Evolutionary conservation across 2,113 vertebrate genomes (phyloP), one percentile per base, ranked within the genome.

Genomic region (Pelmatolapia mariae): DNA sequence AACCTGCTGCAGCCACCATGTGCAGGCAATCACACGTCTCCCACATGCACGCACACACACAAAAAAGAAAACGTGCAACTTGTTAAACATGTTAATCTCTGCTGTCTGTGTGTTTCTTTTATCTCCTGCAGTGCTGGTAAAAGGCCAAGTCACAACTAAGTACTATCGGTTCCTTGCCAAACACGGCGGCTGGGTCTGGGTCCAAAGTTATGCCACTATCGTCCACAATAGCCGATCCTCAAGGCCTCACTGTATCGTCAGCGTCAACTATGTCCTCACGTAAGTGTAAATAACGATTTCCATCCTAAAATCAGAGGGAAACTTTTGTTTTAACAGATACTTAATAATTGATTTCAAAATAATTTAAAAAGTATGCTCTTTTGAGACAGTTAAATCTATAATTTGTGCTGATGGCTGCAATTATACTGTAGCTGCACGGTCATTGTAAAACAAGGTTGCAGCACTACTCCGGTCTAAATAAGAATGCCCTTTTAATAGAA

Each of bases 221-320:
- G 98, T 99, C 56, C 98, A 99, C 97, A 99, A 99, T 96, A 99
- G 98, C 95, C 97, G 98, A 56, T 99, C 98, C 2, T 99, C 98
- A 10, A 96, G 98, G 87, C 98, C 98, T 0, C 98, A 99, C 94
- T 99, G 98, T 87, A 99, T 99, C 31, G 98, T 99, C 97, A 99
- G 98, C 76, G 98, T 99, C 91, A 99, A 99, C 97, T 99, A 99
- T 3, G 98, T 99, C 76, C 98, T 99, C 92, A 99, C 98, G 98
- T 99, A 95, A 99, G 98, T 98, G 68, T 19, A 26, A 15, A 4
- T 22, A 19, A 11, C 22, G 26, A 61, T 53, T 88, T 66, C 4
- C 2, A 45, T 24, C 15, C 8, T 4, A 57, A 85, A 85, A 73
- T 38, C 33, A 24, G 40, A 81, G 11, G 15, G 16, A 78, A 56